Percentiles rank a stretch among this genome's conserved stretches.
phyloP scores from a whole-genome alignment of 37 sponge, comb jelly and placozoan species.

The Bolinopsis microptera region DNA sequence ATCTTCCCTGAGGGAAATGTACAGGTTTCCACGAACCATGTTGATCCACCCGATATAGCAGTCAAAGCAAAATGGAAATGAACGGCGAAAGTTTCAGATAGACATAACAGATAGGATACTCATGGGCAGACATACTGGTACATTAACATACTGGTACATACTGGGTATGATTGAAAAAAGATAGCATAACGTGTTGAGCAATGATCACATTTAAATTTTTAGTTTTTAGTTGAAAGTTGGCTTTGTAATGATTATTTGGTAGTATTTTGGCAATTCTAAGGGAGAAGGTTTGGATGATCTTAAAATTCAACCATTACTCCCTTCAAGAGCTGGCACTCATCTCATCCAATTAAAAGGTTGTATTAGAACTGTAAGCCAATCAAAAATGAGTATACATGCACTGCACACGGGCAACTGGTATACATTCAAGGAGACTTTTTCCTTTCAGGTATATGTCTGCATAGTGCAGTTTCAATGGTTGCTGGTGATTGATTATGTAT shows the following conservation, averaged over 20 bases:
- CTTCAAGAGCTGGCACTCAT: neutral
- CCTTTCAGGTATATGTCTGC: neutral
- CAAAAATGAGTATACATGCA: neutral
- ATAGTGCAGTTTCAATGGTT: neutral
- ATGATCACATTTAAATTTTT: no score
- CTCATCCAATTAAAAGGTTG: neutral
- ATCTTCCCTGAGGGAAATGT: constrained; percentile 20
- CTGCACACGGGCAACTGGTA: neutral
- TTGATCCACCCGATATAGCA: no score
- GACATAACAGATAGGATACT: neutral
- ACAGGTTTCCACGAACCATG: no score
- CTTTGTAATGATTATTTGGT: no score
- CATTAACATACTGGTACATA: no score
- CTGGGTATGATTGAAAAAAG: neutral
- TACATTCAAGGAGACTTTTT: neutral
- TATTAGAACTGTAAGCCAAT: neutral
- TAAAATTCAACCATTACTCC: neutral
- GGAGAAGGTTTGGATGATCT: neutral
- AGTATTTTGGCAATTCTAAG: neutral
- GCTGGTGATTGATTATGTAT: neutral
- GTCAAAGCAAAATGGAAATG: no score
- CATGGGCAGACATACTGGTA: neutral
- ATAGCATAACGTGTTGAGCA: neutral
- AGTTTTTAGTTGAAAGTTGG: no score
- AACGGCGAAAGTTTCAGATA: neutral